Evolutionary conservation across 2,888 invertebrate genomes (phyloP), one percentile per base, ranked within the genome.

Genomic region (Aphidoletes aphidimyza): DNA sequence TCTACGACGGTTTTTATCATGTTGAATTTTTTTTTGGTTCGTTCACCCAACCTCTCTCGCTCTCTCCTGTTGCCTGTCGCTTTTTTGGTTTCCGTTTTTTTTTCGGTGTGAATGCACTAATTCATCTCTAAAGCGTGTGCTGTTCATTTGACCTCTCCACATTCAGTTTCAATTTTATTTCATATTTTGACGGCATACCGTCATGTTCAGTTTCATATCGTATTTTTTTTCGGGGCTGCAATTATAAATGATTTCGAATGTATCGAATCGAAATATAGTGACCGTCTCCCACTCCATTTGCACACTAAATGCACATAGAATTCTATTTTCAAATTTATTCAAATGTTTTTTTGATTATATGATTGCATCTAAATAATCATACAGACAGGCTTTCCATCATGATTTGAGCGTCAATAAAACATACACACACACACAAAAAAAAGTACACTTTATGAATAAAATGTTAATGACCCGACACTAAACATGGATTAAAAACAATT

Each of bases 401-500:
- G 6, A 39, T 22, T 22, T 54, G 54, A n/a, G n/a, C n/a, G n/a
- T n/a, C n/a, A n/a, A n/a, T n/a, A n/a, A n/a, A n/a, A n/a, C n/a
- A n/a, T n/a, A 54, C 14, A 8, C 14, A 17, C 14, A 17, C 9
- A 47, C 47, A 19, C 47, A 47, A 19, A 69, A 69, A 69, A 69
- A 30, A 69, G 34, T 30, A 14, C 8, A 14, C 17, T 69, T 69
- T 69, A 30, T 69, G 69, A 69, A 69, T 69, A 69, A 30, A 69
- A 69, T 69, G 69, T 69, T 69, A 69, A 69, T 69, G 69, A 69
- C 69, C 69, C 69, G 30, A 69, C 69, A 69, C 69, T 69, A 69
- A 69, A 69, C 69, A 69, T 69, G 69, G 69, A 69, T 69, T 69
- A 69, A 69, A 69, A 69, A 69, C 69, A 69, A 69, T 69, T 34